Evolutionary conservation across 2,888 invertebrate species (phyloP), one percentile per base, ranked within the genome.

Genomic region (Dryobota labecula): DNA sequence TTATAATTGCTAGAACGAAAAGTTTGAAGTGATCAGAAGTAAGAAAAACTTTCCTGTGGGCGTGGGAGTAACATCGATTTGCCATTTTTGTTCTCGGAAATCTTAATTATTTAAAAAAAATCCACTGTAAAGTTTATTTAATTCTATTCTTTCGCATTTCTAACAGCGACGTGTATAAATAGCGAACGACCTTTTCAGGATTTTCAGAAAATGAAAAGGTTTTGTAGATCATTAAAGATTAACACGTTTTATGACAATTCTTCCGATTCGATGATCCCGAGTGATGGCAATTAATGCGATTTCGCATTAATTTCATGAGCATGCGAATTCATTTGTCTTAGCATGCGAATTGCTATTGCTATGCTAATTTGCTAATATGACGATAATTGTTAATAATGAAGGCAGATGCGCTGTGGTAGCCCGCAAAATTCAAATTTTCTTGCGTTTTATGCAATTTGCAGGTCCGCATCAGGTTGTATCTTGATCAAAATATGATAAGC

Each of bases 11-110:
- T 51, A 13, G 36, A 64, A 51, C 13, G 15, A 49, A 24, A 45
- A 27, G 15, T 41, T 41, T 8, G 3, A 57, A 24, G 8, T 27
- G 9, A 47, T 15, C 38, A 69, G 20, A 38, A 57, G 8, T 20
- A 36, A 53, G 20, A 18, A 43, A 33, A 43, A 43, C 24, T 20
- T 20, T 33, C 9, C 3, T 33, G 33, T n/a, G 38, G 24, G 30
- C 64, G 24, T 43, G 38, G 24, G 30, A 73, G 24, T 43, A 15
- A 36, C 51, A 41, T 30, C 38, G 30, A 73, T 73, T 53, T 58
- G 7, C 38, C 7, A 33, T 33, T 13, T 51, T 51, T 41, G 13
- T 73, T 65, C 43, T 51, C 30, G 3, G 57, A 57, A 58, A 20
- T 8, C 15, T 43, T 36, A 2, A 38, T 69, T 36, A 58, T 18